Percentiles rank a stretch among this genome's conserved stretches.
These are phyloP conservation scores for Colostygia pectinataria DNA, from an alignment of 2,888 invertebrate genomes.

Conservation along the genomic window DNA sequence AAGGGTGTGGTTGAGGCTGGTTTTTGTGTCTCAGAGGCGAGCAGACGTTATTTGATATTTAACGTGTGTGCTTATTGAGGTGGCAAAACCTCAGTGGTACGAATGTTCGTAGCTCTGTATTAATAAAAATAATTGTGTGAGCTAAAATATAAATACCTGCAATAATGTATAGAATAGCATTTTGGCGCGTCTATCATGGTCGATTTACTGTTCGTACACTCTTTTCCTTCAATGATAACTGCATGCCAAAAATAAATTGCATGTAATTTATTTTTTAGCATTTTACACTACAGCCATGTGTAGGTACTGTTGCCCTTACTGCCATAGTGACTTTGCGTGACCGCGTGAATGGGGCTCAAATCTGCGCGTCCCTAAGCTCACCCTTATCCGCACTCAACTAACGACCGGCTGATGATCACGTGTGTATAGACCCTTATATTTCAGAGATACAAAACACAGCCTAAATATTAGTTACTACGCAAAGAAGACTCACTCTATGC, in stretches of 20 bases:
- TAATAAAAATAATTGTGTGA: no score
- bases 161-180: slow-evolving; percentile 11
- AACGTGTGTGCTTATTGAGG: no score
- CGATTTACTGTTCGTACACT: slow-evolving; percentile 8
- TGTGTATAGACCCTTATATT: slow-evolving; percentile 27
- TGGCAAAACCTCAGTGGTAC: no score
- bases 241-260: no score
- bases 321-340: slow-evolving; percentile 40
- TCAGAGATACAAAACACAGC: slow-evolving; percentile 9
- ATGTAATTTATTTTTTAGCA: no score
- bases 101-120: no score
- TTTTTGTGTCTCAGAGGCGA: no score
- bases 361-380: slow-evolving; percentile 29
- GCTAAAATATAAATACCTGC: not conserved
- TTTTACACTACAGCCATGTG: no score
- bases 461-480: not conserved
- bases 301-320: no score
- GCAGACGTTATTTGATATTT: no score
- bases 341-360: slow-evolving; percentile 40
- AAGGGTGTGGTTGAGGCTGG: no score
- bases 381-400: slow-evolving; percentile 32
- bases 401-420: slow-evolving; percentile 35
- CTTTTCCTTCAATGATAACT: slow-evolving; percentile 1
- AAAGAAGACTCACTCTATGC: slow-evolving; percentile 1
- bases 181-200: slow-evolving; percentile 16